Base-by-base conservation (phyloP, 1,140 invertebrate genomes). In the Drusus annulatus region DNA sequence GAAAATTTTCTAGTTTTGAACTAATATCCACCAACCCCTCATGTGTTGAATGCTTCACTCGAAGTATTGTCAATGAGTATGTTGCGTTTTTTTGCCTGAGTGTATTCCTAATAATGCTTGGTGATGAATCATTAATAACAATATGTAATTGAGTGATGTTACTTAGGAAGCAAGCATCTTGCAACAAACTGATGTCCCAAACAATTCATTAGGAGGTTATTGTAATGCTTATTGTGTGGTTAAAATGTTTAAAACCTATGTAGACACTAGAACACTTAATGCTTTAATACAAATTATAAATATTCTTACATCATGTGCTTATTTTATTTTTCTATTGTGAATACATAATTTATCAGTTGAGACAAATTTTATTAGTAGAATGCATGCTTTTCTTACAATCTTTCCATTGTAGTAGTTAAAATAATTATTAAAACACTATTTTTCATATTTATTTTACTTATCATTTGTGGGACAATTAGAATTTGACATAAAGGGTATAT, bases 41-140 rank as follows among this genome's bases (percentile, higher is more conserved):
- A 21, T 8, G 19, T 60, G 56, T 60, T 60, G 56, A 60, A 21
- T 60, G 56, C 56, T 60, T 56, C 23, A 23, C 17, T 10, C 16
- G 56, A 60, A 60, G 56, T 60, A 21, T 60, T 21, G 23, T 19
- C 23, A 60, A 21, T 7, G n/a, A 75, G 23, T 58, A 21, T 73
- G 19, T 75, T 76, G 74, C 45, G 77, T 79, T 62, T 74, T 68
- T 60, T 68, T 80, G 81, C 81, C 81, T 82, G 81, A 82, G 81
- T 82, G 81, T 82, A 75, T 58, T 56, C 19, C 58, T 77, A 77
- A 62, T 50, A 73, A 36, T 4, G 36, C 75, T 76, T 65, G 75
- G 60, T 76, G 58, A 60, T 63, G 60, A 76, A 36, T 62, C 58
- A 36, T 50, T 76, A 65, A 76, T 45, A 62, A 63, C 50, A 75